Percentiles rank a stretch among this genome's conserved stretches.
Evolutionary conservation across 2,113 vertebrate species (phyloP).

Genomic region (Dicentrarchus labrax): DNA sequence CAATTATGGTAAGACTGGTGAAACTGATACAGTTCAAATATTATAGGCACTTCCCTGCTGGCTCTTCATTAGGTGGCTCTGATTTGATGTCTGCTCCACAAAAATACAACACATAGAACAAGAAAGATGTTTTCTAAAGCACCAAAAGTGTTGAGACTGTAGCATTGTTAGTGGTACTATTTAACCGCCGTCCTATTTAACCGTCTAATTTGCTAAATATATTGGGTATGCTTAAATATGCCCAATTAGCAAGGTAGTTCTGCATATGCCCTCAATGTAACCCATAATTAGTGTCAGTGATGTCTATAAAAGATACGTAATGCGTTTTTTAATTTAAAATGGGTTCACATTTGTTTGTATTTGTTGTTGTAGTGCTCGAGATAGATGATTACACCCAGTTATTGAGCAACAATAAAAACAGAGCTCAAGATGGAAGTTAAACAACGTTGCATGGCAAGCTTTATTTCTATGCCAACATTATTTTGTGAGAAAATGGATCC

Average conservation of each 20-base stretch:
- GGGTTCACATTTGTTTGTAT: slow-evolving; percentile 5
- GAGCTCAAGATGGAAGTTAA: slow-evolving; percentile 28
- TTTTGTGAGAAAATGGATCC: slow-evolving; percentile 57
- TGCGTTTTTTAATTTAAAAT: not conserved
- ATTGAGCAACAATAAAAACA: slow-evolving; percentile 8
- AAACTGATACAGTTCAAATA: not conserved
- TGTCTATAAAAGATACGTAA: not conserved
- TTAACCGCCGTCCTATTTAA: slow-evolving; percentile 39
- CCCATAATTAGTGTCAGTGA: slow-evolving; percentile 20
- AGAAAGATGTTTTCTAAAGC: slow-evolving; percentile 1
- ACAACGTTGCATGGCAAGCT: not conserved
- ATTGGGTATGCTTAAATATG: slow-evolving; percentile 31
- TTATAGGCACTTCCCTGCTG: not conserved
- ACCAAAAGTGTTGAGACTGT: slow-evolving; percentile 14
- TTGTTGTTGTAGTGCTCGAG: not conserved
- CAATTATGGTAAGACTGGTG: slow-evolving; percentile 90
- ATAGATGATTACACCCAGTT: not conserved
- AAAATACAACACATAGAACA: not conserved
- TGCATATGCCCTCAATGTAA: slow-evolving; percentile 17
- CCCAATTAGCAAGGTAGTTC: slow-evolving; percentile 25
- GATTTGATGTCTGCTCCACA: slow-evolving; percentile 7
- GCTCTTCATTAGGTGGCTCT: not conserved
- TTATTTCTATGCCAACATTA: slow-evolving; percentile 30
- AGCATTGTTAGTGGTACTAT: slow-evolving; percentile 10
- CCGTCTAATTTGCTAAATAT: slow-evolving; percentile 37